Conservation (phyloP, 2,113 vertebrate genomes). For the Sterrhoptilus dennistouni region DNA sequence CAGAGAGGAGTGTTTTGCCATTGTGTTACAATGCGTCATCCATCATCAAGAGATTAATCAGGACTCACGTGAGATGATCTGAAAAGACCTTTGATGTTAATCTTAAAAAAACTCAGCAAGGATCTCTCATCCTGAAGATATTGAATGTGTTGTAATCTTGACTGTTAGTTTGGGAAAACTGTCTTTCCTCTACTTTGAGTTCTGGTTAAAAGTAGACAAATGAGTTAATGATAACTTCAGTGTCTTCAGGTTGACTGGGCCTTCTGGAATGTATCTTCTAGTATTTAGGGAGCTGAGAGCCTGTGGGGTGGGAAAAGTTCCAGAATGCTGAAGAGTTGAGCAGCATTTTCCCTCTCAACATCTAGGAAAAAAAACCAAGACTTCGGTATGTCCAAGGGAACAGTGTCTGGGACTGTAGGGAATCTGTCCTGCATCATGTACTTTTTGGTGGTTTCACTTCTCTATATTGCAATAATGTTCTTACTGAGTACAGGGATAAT, state of each 20-base stretch:
- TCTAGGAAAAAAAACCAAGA: not conserved
- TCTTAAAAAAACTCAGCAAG: not conserved
- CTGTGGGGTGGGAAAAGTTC: not conserved
- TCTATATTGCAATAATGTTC: not conserved
- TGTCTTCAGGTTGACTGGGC: not conserved
- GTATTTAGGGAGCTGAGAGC: not conserved
- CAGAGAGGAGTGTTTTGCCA: not conserved
- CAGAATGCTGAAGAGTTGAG: not conserved
- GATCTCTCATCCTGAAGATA: not conserved
- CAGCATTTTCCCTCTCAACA: not conserved
- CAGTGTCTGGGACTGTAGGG: not conserved
- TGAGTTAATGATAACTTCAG: not conserved
- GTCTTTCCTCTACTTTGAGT: not conserved
- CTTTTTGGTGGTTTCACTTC: not conserved
- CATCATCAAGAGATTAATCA: constrained; percentile 18
- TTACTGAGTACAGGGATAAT: not conserved
- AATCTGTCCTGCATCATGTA: fast-evolving
- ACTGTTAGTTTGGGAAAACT: not conserved
- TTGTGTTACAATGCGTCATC: not conserved
- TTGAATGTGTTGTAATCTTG: not conserved
- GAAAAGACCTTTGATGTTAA: constrained; percentile 15
- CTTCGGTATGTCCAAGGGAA: not conserved
- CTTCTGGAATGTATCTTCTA: not conserved
- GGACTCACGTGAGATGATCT: not conserved
- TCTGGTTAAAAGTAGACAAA: constrained; percentile 11